phyloP scores from a whole-genome alignment of 2,888 invertebrate species.

The Pteria penguin region DNA sequence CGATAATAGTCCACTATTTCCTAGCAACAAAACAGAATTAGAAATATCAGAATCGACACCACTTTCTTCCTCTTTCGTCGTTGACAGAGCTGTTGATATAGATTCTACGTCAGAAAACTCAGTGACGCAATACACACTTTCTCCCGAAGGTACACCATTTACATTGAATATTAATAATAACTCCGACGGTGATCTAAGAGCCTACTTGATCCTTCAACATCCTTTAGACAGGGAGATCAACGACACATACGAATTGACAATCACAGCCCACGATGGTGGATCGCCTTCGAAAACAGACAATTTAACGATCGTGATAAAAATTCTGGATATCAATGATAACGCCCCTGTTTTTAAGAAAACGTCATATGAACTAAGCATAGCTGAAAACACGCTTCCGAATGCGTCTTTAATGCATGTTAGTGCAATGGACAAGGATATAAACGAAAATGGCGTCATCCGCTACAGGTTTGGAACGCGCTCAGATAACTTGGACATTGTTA shows the following conservation, averaged over 20 bases:
- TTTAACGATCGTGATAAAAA: slow-evolving; percentile 58
- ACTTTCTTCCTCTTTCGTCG: slow-evolving; percentile 55
- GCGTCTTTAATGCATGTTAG: slow-evolving; percentile 82
- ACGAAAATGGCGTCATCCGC: slow-evolving; percentile 85
- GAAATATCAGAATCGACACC: slow-evolving; percentile 64
- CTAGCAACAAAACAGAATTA: slow-evolving; percentile 47
- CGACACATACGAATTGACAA: slow-evolving; percentile 60
- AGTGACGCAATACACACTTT: slow-evolving; percentile 59
- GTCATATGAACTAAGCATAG: slow-evolving; percentile 59
- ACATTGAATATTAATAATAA: slow-evolving; percentile 54
- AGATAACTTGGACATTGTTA: slow-evolving; percentile 47
- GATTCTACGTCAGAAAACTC: slow-evolving; percentile 66
- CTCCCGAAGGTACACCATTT: slow-evolving; percentile 61
- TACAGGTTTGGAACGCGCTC: slow-evolving; percentile 77
- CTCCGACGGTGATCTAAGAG: slow-evolving; percentile 61
- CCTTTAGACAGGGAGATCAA: slow-evolving; percentile 65
- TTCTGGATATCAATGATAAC: slow-evolving; percentile 71
- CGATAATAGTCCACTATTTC: slow-evolving; percentile 75
- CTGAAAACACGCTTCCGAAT: slow-evolving; percentile 61
- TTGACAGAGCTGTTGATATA: slow-evolving; percentile 63
- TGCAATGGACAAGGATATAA: slow-evolving; percentile 91
- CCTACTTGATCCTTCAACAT: slow-evolving; percentile 56
- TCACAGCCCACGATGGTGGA: slow-evolving; percentile 70
- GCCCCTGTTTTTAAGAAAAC: slow-evolving; percentile 61
- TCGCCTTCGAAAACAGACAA: slow-evolving; percentile 53